Percentiles rank a stretch among this genome's conserved stretches.
These are phyloP conservation scores for Saxidomus purpurata DNA, from an alignment of 1,140 invertebrate genomes.

Conservation along the genomic window DNA sequence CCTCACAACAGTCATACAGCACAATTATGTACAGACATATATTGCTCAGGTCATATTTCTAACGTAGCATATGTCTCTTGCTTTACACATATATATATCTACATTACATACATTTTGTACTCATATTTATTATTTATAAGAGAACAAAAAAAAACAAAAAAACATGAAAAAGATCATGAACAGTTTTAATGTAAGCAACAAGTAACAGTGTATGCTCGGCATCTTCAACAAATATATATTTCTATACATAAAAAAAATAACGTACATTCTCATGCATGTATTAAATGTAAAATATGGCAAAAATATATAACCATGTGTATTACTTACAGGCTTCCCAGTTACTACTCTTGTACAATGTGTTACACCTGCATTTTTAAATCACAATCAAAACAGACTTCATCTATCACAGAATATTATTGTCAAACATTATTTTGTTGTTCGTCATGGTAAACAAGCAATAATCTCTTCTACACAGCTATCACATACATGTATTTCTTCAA, in stretches of 20 bases:
- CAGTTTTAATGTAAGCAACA: not conserved
- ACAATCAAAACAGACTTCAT: not conserved
- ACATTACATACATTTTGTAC: not conserved
- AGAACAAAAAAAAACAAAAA: not conserved
- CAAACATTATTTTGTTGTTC: not conserved
- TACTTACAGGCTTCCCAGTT: not conserved
- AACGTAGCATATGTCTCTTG: not conserved
- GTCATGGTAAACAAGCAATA: not conserved
- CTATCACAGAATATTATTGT: not conserved
- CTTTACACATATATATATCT: not conserved
- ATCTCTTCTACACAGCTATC: not conserved
- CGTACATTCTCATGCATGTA: not conserved
- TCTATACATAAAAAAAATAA: not conserved
- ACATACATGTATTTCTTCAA: too few species aligned
- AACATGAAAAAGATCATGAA: conserved; percentile 5
- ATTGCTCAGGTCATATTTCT: not conserved
- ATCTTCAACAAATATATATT: not conserved
- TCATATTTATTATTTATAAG: not conserved
- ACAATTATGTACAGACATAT: not conserved
- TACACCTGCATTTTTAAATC: too few species aligned
- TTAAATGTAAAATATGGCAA: not conserved
- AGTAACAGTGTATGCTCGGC: not conserved
- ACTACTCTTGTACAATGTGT: not conserved
- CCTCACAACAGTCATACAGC: not conserved
- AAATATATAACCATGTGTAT: conserved; percentile 17